Base-by-base conservation (phyloP, 2,888 invertebrate species). In the Sabatieria punctata region DNA sequence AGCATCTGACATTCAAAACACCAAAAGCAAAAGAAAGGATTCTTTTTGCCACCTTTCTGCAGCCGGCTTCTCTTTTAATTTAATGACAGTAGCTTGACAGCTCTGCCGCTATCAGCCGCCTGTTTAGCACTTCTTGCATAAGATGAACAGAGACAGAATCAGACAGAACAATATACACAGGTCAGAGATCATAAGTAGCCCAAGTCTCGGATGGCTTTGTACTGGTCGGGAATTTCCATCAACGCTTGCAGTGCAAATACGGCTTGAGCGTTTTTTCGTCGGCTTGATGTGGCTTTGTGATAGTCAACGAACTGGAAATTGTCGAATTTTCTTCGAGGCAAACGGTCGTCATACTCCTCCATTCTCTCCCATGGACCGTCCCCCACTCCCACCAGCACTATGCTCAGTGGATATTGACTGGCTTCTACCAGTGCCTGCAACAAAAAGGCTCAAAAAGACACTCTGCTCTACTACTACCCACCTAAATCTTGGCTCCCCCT, bases 201-300 rank as follows among this genome's bases (percentile, higher is more conserved):
- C 19, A 46, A 15, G 6, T 43, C 11, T 43, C 21, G 45, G 22
- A 46, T 46, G 4, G 46, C 46, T 21, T 42, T 46, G 23, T 54
- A 68, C 54, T 69, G 69, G 46, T 67, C 68, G 1, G 69, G 69
- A 40, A 69, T 64, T 51, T 69, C 69, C 67, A 67, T 68, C 26
- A 69, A 54, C 1, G 68, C 65, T 46, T 65, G 59, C 21, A 69
- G 50, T n/a, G 69, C 68, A 55, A 69, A 67, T 2, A 61, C 49
- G 6, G 55, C 49, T 21, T 56, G 52, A 1, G 51, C 39, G 35
- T 55, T 53, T 25, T 42, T 39, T 6, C 41, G 11, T 15, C 54
- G 52, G 0, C 58, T 58, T 8, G 53, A 56, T 38, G 61, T 57
- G 18, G 65, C 59, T 40, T 55, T 54, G 50, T 65, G 60, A 51